These are phyloP conservation scores for Drosophila neonasuta DNA, from an alignment of 2,888 invertebrate species.

Conservation along the genomic window DNA sequence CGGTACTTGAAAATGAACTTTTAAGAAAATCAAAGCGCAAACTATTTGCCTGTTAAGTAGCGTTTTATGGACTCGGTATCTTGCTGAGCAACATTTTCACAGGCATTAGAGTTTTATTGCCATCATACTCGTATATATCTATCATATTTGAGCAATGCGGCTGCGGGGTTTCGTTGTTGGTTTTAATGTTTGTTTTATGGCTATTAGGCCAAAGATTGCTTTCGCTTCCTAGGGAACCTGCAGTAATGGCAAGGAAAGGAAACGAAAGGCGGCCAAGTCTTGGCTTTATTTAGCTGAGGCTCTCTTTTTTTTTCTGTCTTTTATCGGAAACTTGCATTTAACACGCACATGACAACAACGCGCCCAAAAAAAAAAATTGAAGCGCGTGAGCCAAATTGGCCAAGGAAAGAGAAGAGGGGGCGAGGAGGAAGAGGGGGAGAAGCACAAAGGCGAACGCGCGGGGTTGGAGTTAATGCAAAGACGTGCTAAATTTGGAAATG, in stretches of 20 bases:
- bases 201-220: slow-evolving; percentile 45
- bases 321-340: slow-evolving; percentile 67
- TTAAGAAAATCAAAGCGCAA: slow-evolving; percentile 1
- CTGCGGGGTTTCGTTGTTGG: slow-evolving; percentile 19
- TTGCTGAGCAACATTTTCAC: slow-evolving; percentile 8
- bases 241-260: background rate
- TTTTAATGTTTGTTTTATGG: slow-evolving; percentile 49
- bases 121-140: slow-evolving; percentile 1
- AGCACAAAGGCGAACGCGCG: too few relatives aligned
- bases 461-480: slow-evolving; percentile 27
- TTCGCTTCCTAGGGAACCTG: slow-evolving; percentile 18
- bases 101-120: slow-evolving; percentile 21
- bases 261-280: background rate
- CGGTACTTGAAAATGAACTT: background rate
- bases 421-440: background rate
- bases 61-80: slow-evolving; percentile 5
- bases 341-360: slow-evolving; percentile 67
- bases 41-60: background rate
- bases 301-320: slow-evolving; percentile 39
- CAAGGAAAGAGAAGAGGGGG: background rate
- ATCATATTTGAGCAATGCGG: slow-evolving; percentile 21
- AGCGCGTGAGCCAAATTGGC: slow-evolving; percentile 36
- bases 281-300: slow-evolving; percentile 4
- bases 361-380: slow-evolving; percentile 19
- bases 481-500: slow-evolving; percentile 72